Conservation (phyloP, 2,797 vertebrate species). For the Hemitrygon akajei region DNA sequence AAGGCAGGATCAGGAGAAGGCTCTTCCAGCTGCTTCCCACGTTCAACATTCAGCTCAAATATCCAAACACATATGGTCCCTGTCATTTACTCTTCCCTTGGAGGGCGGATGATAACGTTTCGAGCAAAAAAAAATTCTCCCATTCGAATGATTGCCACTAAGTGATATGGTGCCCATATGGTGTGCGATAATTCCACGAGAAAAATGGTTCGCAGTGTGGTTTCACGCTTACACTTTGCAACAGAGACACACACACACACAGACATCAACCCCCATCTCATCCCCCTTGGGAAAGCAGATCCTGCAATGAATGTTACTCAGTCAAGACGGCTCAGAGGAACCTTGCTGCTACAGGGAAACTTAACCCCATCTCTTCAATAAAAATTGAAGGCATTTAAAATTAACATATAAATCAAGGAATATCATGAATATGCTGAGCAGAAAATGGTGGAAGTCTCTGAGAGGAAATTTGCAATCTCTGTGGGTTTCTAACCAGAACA, state of each 20-base stretch:
- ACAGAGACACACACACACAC: background rate
- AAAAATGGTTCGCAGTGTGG: conserved; percentile 53
- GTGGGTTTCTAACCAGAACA: background rate
- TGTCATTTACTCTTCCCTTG: conserved; percentile 51
- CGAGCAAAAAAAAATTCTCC: conserved; percentile 48
- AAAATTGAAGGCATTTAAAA: background rate
- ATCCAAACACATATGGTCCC: conserved; percentile 56
- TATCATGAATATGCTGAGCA: too few species aligned
- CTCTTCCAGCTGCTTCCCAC: conserved; percentile 63
- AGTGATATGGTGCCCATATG: conserved; percentile 62
- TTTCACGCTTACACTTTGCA: conserved; percentile 70
- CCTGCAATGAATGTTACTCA: background rate
- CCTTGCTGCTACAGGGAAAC: background rate
- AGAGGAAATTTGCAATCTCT: background rate
- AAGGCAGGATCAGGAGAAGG: conserved; percentile 58
- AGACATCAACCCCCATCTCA: background rate
- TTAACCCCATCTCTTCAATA: background rate
- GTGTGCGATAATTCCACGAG: conserved; percentile 45
- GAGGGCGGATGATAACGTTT: conserved; percentile 52
- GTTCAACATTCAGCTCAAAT: conserved; percentile 44
- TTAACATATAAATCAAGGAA: background rate
- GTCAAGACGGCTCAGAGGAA: background rate
- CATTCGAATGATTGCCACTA: conserved; percentile 59
- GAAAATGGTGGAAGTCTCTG: background rate
- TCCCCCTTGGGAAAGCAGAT: background rate